A percentile compares a stretch with the other conserved stretches of the same genome.
These are phyloP conservation scores for Xiphophorus birchmanni DNA, from an alignment of 2,797 vertebrate species.

Conservation along the genomic window DNA sequence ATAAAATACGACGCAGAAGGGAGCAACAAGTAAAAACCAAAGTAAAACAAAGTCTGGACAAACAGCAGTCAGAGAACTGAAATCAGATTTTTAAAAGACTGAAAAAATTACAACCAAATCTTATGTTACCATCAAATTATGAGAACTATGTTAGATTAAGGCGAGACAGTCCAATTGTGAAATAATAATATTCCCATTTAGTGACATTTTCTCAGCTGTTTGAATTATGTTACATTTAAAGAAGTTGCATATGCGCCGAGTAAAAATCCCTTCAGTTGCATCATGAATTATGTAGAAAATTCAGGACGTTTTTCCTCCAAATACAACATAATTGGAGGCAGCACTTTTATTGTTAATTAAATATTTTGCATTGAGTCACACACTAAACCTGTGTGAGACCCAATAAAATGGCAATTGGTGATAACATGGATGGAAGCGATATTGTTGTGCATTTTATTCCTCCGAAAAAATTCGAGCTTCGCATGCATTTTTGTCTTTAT, in stretches of 20 bases:
- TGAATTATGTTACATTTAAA: neutral
- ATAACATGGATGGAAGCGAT: neutral
- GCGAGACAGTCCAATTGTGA: neutral
- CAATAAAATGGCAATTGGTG: neutral
- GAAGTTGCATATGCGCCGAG: neutral
- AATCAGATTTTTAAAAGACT: neutral
- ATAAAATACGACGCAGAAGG: neutral
- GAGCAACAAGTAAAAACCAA: neutral
- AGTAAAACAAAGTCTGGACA: neutral
- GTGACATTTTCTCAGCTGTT: neutral
- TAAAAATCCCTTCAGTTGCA: neutral
- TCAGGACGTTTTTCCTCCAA: neutral
- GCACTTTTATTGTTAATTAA: neutral
- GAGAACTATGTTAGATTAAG: neutral
- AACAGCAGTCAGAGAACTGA: neutral
- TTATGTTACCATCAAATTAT: neutral
- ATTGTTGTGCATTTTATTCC: neutral
- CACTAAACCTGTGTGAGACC: neutral
- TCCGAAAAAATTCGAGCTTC: neutral
- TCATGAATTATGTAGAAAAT: neutral
- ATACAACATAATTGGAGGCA: neutral
- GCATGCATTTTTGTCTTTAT: neutral
- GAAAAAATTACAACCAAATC: neutral
- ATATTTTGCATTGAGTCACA: neutral
- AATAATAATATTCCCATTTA: neutral